A percentile compares a stretch with the other conserved stretches of the same genome.
phyloP scores from a whole-genome alignment of 2,797 vertebrate species.

The Sorex maritimensis region DNA sequence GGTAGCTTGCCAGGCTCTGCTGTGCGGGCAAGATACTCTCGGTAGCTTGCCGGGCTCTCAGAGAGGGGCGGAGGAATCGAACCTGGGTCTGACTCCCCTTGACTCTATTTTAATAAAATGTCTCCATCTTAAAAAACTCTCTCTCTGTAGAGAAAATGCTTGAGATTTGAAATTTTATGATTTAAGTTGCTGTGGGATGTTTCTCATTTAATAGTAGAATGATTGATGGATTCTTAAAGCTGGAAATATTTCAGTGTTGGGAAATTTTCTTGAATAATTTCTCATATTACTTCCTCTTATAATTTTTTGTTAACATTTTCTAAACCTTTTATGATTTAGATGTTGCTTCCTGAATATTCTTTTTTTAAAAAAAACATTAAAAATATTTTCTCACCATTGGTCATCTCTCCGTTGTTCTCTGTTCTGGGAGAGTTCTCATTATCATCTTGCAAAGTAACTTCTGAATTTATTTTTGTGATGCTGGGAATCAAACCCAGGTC shows the following conservation, averaged over 20 bases:
- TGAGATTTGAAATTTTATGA: slow-evolving; percentile 31
- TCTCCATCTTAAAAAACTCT: not conserved
- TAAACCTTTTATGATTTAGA: not conserved
- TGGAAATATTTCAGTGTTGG: slow-evolving; percentile 33
- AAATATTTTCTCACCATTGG: not conserved
- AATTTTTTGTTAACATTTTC: not conserved
- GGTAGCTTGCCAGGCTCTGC: too few species aligned
- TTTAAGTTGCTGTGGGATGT: not conserved
- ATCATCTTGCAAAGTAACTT: not conserved
- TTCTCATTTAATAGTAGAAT: not conserved
- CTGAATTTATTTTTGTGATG: slow-evolving; percentile 17
- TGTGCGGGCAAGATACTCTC: too few species aligned
- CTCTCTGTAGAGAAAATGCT: not conserved
- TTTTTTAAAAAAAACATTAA: not conserved
- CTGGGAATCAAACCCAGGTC: not conserved
- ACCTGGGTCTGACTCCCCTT: too few species aligned
- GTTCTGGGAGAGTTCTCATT: not conserved
- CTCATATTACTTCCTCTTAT: not conserved
- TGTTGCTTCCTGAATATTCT: slow-evolving; percentile 39
- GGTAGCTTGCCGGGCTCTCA: too few species aligned
- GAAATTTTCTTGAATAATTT: slow-evolving; percentile 65
- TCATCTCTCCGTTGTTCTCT: not conserved
- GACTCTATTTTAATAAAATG: not conserved
- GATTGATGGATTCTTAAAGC: not conserved
- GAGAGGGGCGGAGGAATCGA: too few species aligned